Evolutionary conservation across 2,888 invertebrate genomes (phyloP).

Genomic region (Hoplodrina ambigua): DNA sequence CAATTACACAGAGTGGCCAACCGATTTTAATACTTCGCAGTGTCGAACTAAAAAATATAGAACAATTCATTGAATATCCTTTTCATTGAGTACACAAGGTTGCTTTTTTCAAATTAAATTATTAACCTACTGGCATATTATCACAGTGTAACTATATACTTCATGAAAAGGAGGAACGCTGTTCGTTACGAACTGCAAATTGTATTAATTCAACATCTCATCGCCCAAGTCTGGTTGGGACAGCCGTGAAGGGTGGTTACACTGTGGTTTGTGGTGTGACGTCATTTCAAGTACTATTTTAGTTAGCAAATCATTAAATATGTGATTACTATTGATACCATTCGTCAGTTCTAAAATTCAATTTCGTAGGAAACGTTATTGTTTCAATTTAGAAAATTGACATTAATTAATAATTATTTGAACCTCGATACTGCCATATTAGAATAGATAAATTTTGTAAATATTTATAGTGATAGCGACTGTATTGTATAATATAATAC

Average conservation of each 20-base stretch:
- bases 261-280: constrained; percentile 13
- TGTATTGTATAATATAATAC: constrained; percentile 80
- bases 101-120: too few species aligned
- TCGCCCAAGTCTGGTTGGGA: not conserved
- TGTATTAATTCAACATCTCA: not conserved
- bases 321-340: constrained; percentile 56
- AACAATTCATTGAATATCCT: not conserved
- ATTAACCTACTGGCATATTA: not conserved
- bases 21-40: not conserved
- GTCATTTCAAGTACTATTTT: not conserved
- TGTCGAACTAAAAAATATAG: not conserved
- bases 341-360: constrained; percentile 47
- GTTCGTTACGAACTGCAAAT: not conserved
- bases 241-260: constrained; percentile 4
- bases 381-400: constrained; percentile 44
- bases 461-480: constrained; percentile 68
- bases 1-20: too few species aligned
- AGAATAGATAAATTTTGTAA: constrained; percentile 80
- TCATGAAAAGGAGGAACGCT: not conserved
- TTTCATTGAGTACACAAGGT: too few species aligned
- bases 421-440: constrained; percentile 90
- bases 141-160: constrained; percentile 2
- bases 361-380: constrained; percentile 24
- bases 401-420: constrained; percentile 50
- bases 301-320: constrained; percentile 29